Evolutionary conservation across 2,888 invertebrate genomes (phyloP), one percentile per base, ranked within the genome.

Genomic region (Colostygia pectinataria): DNA sequence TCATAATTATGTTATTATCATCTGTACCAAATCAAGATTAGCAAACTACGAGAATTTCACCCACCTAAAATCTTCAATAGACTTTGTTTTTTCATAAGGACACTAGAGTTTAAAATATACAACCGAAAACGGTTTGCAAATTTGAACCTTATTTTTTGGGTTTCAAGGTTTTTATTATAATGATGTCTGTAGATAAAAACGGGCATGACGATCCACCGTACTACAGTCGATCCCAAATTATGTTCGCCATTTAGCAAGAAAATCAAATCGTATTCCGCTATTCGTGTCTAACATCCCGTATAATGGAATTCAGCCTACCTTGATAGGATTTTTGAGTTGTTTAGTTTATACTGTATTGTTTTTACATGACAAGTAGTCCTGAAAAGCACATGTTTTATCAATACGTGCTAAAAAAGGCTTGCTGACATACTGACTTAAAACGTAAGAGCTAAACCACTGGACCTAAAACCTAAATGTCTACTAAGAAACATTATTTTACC

Each of bases 231-330:
- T 43, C 28, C 44, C 54, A 48, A 59, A 65, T 65, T 60, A 59
- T 49, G 50, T 65, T 60, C 64, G 45, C 53, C 51, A 58, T 65
- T 63, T 63, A 65, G 54, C 61, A 59, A 59, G 56, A 46, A 56
- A 61, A 60, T 56, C 53, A 52, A 53, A 61, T 59, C 56, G 51
- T 33, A 38, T 32, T 50, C 53, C 47, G 42, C 39, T 36, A 38
- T 39, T 18, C 23, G 31, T 50, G 44, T 24, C 55, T 52, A 68
- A 56, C 57, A 45, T 56, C 25, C 56, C 68, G 61, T 68, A 58
- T 57, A 64, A 71, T 71, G 37, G 52, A 58, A 41, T 48, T 29
- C 24, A 28, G 31, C 38, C 25, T 46, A 40, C 51, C 27, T 34
- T 28, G 29, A 46, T 49, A 38, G 20, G 34, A 32, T 31, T 49